Evolutionary conservation across 1,140 invertebrate species (phyloP).

Genomic region (Sinella curviseta): DNA sequence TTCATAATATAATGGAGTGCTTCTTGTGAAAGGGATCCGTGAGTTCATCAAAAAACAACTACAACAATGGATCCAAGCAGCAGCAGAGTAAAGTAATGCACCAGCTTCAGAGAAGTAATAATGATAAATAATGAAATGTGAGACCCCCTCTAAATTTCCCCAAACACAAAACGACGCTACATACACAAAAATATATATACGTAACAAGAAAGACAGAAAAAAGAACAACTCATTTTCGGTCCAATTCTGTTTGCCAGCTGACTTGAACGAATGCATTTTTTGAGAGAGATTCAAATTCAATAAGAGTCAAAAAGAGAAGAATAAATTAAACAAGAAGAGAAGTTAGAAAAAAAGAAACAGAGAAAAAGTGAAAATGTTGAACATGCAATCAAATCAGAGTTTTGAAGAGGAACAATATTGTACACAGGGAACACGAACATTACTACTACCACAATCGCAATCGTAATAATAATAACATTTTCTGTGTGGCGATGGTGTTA

Average conservation of each 20-base stretch:
- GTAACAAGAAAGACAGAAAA: neutral
- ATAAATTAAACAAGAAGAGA: neutral
- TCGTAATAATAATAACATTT: neutral
- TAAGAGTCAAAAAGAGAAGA: neutral
- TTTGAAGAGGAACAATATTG: neutral
- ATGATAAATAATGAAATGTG: neutral
- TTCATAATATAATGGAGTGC: slow-evolving; percentile 21
- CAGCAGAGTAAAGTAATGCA: neutral
- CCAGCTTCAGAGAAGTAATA: neutral
- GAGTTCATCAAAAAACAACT: too few species aligned
- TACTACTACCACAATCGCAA: neutral
- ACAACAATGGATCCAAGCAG: too few species aligned
- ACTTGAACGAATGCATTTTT: slow-evolving; percentile 1
- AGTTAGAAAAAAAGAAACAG: neutral
- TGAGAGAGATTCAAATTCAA: neutral
- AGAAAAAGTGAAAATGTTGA: slow-evolving; percentile 8
- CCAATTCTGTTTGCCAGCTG: slow-evolving; percentile 11
- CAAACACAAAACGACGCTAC: neutral
- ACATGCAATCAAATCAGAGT: neutral
- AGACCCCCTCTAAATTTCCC: neutral
- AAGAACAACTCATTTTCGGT: slow-evolving; percentile 4
- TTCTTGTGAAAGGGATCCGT: slow-evolving; percentile 8
- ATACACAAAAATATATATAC: neutral
- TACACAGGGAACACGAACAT: neutral
- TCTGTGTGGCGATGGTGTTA: neutral